These are phyloP conservation scores for Carpatolechia fugitivella DNA, from an alignment of 2,888 invertebrate genomes.

Conservation along the genomic window DNA sequence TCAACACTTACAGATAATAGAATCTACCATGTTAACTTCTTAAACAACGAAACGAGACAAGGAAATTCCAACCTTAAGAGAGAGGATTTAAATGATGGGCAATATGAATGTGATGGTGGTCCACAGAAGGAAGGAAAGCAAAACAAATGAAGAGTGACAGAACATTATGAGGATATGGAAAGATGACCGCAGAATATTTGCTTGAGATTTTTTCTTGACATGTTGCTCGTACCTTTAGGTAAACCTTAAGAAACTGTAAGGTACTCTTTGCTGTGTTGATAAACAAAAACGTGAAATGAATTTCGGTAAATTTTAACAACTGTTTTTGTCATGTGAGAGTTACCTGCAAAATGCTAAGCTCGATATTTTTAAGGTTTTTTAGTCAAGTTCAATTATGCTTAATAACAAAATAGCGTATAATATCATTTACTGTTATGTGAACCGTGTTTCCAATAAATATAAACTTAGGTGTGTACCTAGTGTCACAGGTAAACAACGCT, in stretches of 20 bases:
- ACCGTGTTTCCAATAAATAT: too few species aligned
- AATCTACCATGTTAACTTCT: not conserved
- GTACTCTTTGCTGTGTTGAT: not conserved
- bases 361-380: too few species aligned
- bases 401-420: too few species aligned
- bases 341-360: too few species aligned
- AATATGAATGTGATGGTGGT: slow-evolving; percentile 24
- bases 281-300: too few species aligned
- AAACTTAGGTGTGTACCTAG: not conserved
- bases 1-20: slow-evolving; percentile 30
- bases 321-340: too few species aligned
- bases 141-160: slow-evolving; percentile 45
- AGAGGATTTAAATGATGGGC: slow-evolving; percentile 8
- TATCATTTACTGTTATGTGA: too few species aligned
- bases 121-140: slow-evolving; percentile 39
- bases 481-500: not conserved
- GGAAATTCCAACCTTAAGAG: slow-evolving; percentile 27
- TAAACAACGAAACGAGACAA: slow-evolving; percentile 10
- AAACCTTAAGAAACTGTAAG: not conserved
- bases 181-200: slow-evolving; percentile 42
- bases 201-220: slow-evolving; percentile 13
- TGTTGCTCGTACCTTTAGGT: not conserved
- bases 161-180: slow-evolving; percentile 39
- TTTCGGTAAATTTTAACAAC: too few species aligned
- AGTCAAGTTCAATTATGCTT: too few species aligned